phyloP scores from a whole-genome alignment of 2,888 invertebrate species.

The Drosophila robusta region DNA sequence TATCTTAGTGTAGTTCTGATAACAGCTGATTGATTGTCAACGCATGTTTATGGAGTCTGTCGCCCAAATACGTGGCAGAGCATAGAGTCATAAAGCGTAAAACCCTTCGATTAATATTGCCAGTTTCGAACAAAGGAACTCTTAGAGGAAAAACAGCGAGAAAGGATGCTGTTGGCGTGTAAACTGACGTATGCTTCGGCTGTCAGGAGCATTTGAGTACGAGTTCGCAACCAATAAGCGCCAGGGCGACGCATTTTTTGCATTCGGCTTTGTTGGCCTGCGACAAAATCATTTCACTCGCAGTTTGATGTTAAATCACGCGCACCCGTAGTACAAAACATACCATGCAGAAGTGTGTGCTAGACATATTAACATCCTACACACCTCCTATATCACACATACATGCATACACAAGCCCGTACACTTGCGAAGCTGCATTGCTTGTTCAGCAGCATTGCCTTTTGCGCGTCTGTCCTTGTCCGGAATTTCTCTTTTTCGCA shows the following conservation, averaged over 20 bases:
- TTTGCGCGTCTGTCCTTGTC: slow-evolving; percentile 28
- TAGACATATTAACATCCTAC: not conserved
- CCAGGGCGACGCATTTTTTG: slow-evolving; percentile 21
- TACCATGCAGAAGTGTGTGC: not conserved
- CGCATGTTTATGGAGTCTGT: too few species aligned
- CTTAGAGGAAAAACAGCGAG: not conserved
- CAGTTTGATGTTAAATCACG: slow-evolving; percentile 57
- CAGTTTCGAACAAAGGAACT: not conserved
- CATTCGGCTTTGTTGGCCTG: slow-evolving; percentile 26
- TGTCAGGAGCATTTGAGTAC: slow-evolving; percentile 21
- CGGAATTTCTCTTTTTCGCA: slow-evolving; percentile 36
- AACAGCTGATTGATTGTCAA: too few species aligned
- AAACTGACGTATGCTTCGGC: slow-evolving; percentile 31
- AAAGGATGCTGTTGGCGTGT: not conserved
- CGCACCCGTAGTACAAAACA: slow-evolving; percentile 16
- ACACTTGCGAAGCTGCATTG: slow-evolving; percentile 19
- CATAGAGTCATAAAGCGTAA: not conserved
- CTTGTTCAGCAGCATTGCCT: slow-evolving; percentile 42
- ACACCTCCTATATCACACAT: not conserved
- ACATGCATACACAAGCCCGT: not conserved
- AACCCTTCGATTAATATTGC: not conserved
- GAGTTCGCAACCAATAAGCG: slow-evolving; percentile 15
- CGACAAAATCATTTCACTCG: slow-evolving; percentile 51
- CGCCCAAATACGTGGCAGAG: too few species aligned
- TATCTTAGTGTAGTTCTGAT: too few species aligned